Evolutionary conservation across 2,797 vertebrate species (phyloP), one percentile per base, ranked within the genome.

Genomic region (Spatula versicolor): DNA sequence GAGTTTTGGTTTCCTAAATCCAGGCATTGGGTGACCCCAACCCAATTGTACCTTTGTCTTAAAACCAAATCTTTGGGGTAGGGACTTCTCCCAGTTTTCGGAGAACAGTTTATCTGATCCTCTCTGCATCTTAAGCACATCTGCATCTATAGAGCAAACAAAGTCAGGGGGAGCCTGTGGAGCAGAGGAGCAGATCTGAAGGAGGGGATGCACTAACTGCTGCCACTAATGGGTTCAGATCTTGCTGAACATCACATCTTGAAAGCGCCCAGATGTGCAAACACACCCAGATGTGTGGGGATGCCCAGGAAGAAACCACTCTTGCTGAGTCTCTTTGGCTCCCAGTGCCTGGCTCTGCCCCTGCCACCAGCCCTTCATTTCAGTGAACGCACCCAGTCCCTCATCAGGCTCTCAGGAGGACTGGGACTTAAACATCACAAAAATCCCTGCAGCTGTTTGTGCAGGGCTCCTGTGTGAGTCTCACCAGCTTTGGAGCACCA

Each of bases 391-490:
- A 6, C 39, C 92, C 93, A 81, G 88, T 93, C 92, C 79, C 58
- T 90, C 25, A 30, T 22, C 30, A 56, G 37, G 72, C 78, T 93
- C 83, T 82, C 67, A 62, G 92, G 76, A 92, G 84, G 89, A 92
- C 2, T 95, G 93, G 87, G 94, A 94, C 95, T 93, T 93, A 94
- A 91, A 92, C 0, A 39, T 85, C 82, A 62, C 45, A 89, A 86
- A 95, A 97, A 95, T 88, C 88, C 86, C 88, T 59, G 77, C 92
- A 92, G 93, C 88, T 96, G 93, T 85, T 66, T 0, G 1, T 1
- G 0, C 4, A 2, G 69, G 59, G 33, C 77, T 92, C 25, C 48
- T 28, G 4, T 76, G 33, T 88, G 90, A 91, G 25, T 55, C 76
- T 92, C 6, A 1, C n/a, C 0, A 0, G 79, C 83, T 91, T 90